Evolutionary conservation across 2,888 invertebrate genomes (phyloP).

Genomic region (Lasioglossum malachurum): DNA sequence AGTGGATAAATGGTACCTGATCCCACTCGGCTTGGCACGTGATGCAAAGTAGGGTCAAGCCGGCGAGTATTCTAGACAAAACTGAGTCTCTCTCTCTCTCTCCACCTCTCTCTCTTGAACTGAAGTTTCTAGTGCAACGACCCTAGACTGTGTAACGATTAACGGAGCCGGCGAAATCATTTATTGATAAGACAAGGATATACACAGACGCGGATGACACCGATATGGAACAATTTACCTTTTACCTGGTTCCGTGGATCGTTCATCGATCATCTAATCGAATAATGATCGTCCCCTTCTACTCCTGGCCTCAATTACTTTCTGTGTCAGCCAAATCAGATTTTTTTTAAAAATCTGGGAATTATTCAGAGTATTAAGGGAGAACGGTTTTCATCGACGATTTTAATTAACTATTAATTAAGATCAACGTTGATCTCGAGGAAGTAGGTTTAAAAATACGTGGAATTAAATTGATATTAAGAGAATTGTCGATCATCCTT

Average conservation of each 20-base stretch:
- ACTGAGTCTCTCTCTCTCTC: constrained; percentile 34
- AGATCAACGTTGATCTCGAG: background rate
- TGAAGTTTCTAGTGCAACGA: constrained; percentile 60
- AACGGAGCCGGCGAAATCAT: background rate
- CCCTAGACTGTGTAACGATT: constrained; percentile 5
- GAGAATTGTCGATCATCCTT: background rate
- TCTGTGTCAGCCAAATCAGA: background rate
- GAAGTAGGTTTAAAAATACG: background rate
- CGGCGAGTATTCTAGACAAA: constrained; percentile 59
- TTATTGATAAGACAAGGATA: background rate
- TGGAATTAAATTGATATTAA: background rate
- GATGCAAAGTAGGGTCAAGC: constrained; percentile 71
- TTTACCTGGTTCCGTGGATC: background rate
- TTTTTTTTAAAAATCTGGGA: background rate
- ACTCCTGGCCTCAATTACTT: background rate
- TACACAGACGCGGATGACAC: background rate
- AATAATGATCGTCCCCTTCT: background rate
- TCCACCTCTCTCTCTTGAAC: background rate
- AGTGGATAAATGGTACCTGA: constrained; percentile 71
- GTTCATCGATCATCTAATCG: background rate
- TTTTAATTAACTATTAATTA: background rate
- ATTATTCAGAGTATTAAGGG: background rate
- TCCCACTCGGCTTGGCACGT: constrained; percentile 61
- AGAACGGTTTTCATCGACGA: background rate
- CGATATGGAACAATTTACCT: background rate